phyloP scores from a whole-genome alignment of 2,113 vertebrate species.

The Rhea pennata region DNA sequence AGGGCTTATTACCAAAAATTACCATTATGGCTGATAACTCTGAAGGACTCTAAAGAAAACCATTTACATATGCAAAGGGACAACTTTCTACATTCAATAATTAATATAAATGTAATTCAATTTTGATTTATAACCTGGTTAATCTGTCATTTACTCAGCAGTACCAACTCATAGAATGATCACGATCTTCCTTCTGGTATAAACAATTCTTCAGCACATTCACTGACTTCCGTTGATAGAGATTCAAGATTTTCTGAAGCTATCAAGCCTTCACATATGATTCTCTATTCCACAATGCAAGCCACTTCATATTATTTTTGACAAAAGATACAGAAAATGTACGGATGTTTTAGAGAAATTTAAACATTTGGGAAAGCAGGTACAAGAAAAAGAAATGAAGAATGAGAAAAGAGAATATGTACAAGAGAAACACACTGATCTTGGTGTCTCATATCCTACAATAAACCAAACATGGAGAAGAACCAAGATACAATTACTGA shows the following conservation, averaged over 20 bases:
- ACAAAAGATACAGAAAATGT: background rate
- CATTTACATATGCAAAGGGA: background rate
- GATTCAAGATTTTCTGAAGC: background rate
- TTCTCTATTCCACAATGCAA: background rate
- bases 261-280: background rate
- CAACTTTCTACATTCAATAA: background rate
- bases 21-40: background rate
- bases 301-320: fast-evolving
- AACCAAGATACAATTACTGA: background rate
- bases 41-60: background rate
- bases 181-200: fast-evolving
- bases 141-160: background rate
- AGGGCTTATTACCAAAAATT: background rate
- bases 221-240: background rate
- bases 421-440: fast-evolving
- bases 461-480: fast-evolving
- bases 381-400: background rate
- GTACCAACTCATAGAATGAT: fast-evolving
- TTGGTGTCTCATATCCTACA: background rate
- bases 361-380: background rate
- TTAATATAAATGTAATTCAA: background rate
- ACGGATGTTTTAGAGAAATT: background rate
- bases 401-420: fast-evolving
- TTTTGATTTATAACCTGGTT: background rate
- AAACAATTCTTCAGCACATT: fast-evolving